These are phyloP conservation scores for Sabatieria punctata DNA, from an alignment of 2,888 invertebrate genomes.

Conservation along the genomic window DNA sequence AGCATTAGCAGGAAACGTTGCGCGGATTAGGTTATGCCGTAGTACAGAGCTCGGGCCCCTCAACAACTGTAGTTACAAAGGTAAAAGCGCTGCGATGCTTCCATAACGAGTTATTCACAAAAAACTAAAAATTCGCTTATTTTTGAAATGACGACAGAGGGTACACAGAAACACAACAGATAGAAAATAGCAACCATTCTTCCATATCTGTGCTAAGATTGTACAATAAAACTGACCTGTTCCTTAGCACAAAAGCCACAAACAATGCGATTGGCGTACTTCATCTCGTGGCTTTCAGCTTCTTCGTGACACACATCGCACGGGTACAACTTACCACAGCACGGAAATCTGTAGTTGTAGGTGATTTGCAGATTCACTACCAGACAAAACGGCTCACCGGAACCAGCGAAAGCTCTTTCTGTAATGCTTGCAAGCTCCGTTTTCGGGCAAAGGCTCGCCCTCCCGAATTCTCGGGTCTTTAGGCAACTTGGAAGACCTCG, in stretches of 20 bases:
- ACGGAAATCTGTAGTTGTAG: slow-evolving; percentile 32
- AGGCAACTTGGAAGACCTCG: slow-evolving; percentile 4
- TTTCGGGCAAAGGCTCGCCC: slow-evolving; percentile 34
- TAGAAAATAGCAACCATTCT: no score
- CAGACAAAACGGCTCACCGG: slow-evolving; percentile 21
- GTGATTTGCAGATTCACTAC: neutral
- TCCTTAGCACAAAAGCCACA: slow-evolving; percentile 38
- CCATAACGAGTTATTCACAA: no score
- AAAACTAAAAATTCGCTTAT: no score
- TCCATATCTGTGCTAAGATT: no score
- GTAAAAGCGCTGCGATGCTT: no score
- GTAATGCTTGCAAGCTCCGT: slow-evolving; percentile 38
- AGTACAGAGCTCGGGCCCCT: no score
- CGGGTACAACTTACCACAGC: slow-evolving; percentile 37
- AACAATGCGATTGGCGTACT: slow-evolving; percentile 36
- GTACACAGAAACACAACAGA: no score
- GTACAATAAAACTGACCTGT: no score
- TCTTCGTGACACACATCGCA: slow-evolving; percentile 37
- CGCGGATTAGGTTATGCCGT: no score
- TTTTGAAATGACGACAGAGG: no score
- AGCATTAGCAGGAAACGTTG: no score
- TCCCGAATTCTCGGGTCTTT: slow-evolving; percentile 34
- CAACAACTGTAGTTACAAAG: no score
- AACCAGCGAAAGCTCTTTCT: slow-evolving; percentile 39
- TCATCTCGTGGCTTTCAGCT: slow-evolving; percentile 34